Percentiles rank a stretch among this genome's conserved stretches.
Evolutionary conservation across 2,888 invertebrate species (phyloP).

Genomic region (Acrobasis suavella): DNA sequence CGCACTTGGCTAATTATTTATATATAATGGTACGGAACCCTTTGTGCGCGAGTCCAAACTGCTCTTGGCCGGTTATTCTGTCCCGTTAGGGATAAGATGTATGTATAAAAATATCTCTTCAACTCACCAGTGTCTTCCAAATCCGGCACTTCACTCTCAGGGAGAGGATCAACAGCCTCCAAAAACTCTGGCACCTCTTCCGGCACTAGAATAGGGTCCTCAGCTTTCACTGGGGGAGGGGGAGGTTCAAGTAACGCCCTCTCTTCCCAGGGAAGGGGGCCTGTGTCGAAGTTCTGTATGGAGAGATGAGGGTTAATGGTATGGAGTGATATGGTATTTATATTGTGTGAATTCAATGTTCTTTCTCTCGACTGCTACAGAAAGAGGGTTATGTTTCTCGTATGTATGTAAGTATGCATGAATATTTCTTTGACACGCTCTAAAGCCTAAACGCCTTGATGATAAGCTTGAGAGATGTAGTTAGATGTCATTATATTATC

Average conservation of each 20-base stretch:
- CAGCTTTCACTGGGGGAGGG: slow-evolving; percentile 54
- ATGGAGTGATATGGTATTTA: slow-evolving; percentile 11
- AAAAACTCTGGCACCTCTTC: slow-evolving; percentile 65
- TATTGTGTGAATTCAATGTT: not conserved
- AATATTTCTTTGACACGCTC: too few species aligned
- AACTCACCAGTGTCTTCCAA: slow-evolving; percentile 65
- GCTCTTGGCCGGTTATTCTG: too few species aligned
- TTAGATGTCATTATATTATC: too few species aligned
- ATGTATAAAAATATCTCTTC: not conserved
- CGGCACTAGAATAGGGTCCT: slow-evolving; percentile 68
- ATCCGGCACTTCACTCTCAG: slow-evolving; percentile 69
- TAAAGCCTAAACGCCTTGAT: too few species aligned
- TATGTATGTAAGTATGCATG: too few species aligned
- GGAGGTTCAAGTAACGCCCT: slow-evolving; percentile 51
- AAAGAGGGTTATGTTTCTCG: not conserved
- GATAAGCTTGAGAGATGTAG: too few species aligned
- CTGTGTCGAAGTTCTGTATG: slow-evolving; percentile 67
- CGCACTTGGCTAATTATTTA: too few species aligned
- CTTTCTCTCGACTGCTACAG: too few species aligned
- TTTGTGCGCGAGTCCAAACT: too few species aligned
- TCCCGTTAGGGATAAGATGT: not conserved
- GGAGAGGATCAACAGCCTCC: slow-evolving; percentile 66
- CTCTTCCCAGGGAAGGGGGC: slow-evolving; percentile 69
- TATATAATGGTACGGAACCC: too few species aligned
- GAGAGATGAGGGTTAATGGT: slow-evolving; percentile 26